Percentiles rank a stretch among this genome's conserved stretches.
These are phyloP conservation scores for Crenuchus spilurus DNA, from an alignment of 2,797 vertebrate genomes.

Conservation along the genomic window DNA sequence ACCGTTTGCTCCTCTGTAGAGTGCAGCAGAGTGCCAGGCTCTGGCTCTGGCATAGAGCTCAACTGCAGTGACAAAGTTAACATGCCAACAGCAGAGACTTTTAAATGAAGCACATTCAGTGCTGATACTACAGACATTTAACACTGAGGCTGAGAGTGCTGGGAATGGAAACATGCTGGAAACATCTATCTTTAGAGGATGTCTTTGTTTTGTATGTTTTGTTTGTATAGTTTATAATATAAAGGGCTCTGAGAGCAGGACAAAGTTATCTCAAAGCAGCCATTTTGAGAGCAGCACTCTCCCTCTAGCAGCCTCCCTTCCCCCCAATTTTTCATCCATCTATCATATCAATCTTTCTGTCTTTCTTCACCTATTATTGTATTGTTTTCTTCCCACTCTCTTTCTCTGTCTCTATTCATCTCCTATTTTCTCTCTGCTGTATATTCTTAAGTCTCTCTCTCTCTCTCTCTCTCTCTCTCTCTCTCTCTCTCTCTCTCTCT, in stretches of 20 bases:
- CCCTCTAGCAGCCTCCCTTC: background rate
- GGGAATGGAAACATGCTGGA: background rate
- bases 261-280: conserved; percentile 43
- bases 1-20: background rate
- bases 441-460: conserved; percentile 1
- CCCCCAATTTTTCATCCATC: too few relatives aligned
- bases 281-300: conserved; percentile 46
- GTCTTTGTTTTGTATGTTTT: too few relatives aligned
- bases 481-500: conserved; percentile 33
- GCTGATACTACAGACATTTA: conserved; percentile 9
- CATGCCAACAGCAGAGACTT: conserved; percentile 37
- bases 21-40: conserved; percentile 29
- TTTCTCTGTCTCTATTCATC: conserved; percentile 11
- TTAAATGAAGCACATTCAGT: conserved; percentile 40
- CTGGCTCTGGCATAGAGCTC: conserved; percentile 27
- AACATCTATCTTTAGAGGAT: conserved; percentile 16
- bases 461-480: conserved; percentile 14
- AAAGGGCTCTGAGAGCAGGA: conserved; percentile 3
- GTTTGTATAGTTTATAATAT: background rate
- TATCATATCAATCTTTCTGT: too few relatives aligned
- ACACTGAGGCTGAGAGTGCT: background rate
- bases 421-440: conserved; percentile 25
- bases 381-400: conserved; percentile 7
- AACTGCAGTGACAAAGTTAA: conserved; percentile 43
- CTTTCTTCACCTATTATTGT: too few relatives aligned